These are phyloP conservation scores for Enteromius fasciolatus DNA, from an alignment of 2,797 vertebrate genomes.

Conservation along the genomic window DNA sequence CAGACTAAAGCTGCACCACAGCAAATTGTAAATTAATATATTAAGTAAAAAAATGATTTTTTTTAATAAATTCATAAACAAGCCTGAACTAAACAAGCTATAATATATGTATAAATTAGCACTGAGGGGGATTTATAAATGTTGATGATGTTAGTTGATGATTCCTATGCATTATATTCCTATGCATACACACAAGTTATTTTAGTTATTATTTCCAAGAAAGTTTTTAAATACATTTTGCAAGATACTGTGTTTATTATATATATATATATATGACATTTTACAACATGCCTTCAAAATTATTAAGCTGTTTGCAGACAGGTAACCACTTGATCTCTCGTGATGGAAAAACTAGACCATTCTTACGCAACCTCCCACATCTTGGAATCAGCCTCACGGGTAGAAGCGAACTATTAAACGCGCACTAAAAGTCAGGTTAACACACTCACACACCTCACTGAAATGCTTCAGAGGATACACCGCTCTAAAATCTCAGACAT, in stretches of 20 bases:
- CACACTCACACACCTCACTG: neutral
- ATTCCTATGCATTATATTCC: too few relatives aligned
- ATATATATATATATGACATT: neutral
- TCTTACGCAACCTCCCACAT: conserved; percentile 3
- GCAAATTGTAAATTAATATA: neutral
- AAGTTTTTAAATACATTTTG: neutral
- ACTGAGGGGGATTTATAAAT: neutral
- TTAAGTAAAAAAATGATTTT: neutral
- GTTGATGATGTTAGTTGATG: neutral
- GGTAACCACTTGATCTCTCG: neutral
- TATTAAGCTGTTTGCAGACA: neutral
- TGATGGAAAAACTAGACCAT: neutral
- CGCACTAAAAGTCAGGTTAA: conserved; percentile 7
- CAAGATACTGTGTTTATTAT: neutral
- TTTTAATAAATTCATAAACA: neutral
- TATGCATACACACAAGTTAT: neutral
- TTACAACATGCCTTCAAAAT: neutral
- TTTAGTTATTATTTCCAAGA: neutral
- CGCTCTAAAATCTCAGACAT: neutral
- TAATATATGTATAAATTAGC: neutral
- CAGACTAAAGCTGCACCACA: conserved; percentile 6
- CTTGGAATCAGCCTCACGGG: conserved; percentile 15
- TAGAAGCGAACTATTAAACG: neutral
- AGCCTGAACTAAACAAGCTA: neutral
- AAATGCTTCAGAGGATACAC: neutral